A percentile compares a stretch with the other conserved stretches of the same genome.
phyloP scores from a whole-genome alignment of 2,113 vertebrate genomes.

The Sylvilagus bachmani region DNA sequence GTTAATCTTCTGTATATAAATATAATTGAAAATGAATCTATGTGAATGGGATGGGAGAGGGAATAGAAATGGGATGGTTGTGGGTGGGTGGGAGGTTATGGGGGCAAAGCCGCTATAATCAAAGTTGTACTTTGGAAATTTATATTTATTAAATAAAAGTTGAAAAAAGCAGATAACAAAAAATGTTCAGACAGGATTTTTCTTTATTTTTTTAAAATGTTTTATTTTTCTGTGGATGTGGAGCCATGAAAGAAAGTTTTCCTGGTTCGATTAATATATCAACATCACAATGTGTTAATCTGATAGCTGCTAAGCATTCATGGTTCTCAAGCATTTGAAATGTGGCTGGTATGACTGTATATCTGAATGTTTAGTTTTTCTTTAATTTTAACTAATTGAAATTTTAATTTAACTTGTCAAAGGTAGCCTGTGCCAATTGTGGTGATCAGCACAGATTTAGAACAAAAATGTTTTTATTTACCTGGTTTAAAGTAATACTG shows the following conservation, averaged over 20 bases:
- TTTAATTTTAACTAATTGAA: background rate
- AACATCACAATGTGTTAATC: background rate
- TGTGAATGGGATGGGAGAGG: too few species aligned
- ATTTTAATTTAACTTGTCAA: background rate
- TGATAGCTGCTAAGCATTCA: background rate
- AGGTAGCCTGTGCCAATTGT: background rate
- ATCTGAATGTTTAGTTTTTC: slow-evolving; percentile 1
- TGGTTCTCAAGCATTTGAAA: slow-evolving; percentile 20
- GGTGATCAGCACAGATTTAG: background rate
- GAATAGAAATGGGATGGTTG: too few species aligned
- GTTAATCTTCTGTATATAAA: too few species aligned
- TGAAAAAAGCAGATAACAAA: background rate
- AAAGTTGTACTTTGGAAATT: too few species aligned
- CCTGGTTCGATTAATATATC: background rate
- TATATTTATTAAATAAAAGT: too few species aligned
- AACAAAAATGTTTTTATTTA: background rate
- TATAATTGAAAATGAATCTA: too few species aligned
- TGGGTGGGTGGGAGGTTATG: too few species aligned
- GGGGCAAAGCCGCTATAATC: too few species aligned
- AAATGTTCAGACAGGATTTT: background rate
- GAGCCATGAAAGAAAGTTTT: background rate
- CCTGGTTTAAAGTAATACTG: background rate
- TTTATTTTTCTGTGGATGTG: slow-evolving; percentile 3
- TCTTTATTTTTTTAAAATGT: background rate
- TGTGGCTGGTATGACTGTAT: background rate